Base-by-base conservation (phyloP, 1,140 invertebrate species). In the Zaprionus camerounensis region DNA sequence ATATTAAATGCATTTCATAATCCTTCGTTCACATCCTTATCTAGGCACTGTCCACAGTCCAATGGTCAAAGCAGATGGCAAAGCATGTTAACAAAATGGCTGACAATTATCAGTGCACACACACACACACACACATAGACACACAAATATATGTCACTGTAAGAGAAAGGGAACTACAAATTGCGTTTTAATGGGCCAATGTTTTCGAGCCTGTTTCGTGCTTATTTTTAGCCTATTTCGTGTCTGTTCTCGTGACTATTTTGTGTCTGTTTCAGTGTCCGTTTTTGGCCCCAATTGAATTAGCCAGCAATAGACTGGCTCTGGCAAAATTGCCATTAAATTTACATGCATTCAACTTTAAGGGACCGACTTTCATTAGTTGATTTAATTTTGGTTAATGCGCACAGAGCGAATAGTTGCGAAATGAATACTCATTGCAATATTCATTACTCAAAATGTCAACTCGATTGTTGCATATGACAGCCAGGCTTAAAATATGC, bases 371-470 rank as follows among this genome's bases (percentile, higher is more conserved):
- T 82, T 82, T 82, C 72, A 87, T 87, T 80, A 83, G 84, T 78
- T 83, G 84, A 87, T 87, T 88, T 87, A 56, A 71, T 83, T 82
- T 87, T 28, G 46, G 84, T 88, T 87, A 87, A 87, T 88, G 68
- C 71, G 70, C 68, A 74, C 12, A 20, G 34, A 67, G 17, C 24
- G 46, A 31, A 71, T 34, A 13, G 13, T 34, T 22, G 41, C 41
- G n/a, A 17, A 46, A 17, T n/a, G 41, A 46, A 46, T 46, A 46
- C 41, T 46, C 41, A 13, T 34, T 74, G 64, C 13, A 55, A 56
- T 61, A 64, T 75, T 70, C 58, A 70, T 70, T 57, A 70, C 66
- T 26, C 26, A 58, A 69, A 74, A 59, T 56, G 57, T 51, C 44
- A 67, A 58, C 63, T 67, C 28, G 24, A 17, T 59, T 57, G 41